Evolutionary conservation across 2,888 invertebrate genomes (phyloP), one percentile per base, ranked within the genome.

Genomic region (Crossocerus cetratus): DNA sequence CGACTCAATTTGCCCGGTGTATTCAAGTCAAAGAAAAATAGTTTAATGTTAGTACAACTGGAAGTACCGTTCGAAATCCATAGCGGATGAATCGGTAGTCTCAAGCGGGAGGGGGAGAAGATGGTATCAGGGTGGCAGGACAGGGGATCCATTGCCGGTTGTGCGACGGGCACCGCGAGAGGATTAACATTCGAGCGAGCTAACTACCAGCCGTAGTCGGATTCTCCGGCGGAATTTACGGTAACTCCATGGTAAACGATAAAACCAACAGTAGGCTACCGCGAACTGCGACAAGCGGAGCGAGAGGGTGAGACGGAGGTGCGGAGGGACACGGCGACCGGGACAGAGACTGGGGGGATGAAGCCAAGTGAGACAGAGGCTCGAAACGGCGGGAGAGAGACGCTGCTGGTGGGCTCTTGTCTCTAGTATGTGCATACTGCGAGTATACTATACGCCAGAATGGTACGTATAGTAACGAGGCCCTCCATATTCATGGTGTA

Each of bases 401-500:
- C 69, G 68, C 65, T 57, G 23, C 2, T 43, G 58, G 64, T 65
- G 65, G 56, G 65, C 73, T 75, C 71, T 74, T 70, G 63, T 69
- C 65, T 74, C 70, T 72, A 66, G 74, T 77, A 75, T 82, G 76
- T 75, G 72, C 73, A 69, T 72, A 78, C 68, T 74, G 76, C 62
- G 59, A 65, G 76, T 79, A 77, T 78, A 78, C 65, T 81, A 76
- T 80, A 78, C 74, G 77, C 74, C 72, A 83, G 81, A 84, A 81
- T 83, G 78, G 82, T 80, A 78, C 80, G 78, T 87, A 86, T 86
- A 85, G 86, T 87, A 89, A 89, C 87, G 86, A 87, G 86, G 84
- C 82, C 81, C 84, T 89, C 86, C 89, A 89, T 89, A 89, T 89
- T 89, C 89, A 89, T 89, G 85, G 84, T 84, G 81, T 82, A 83